Evolutionary conservation across 1,140 invertebrate genomes (phyloP), one percentile per base, ranked within the genome.

Genomic region (Ruditapes philippinarum): DNA sequence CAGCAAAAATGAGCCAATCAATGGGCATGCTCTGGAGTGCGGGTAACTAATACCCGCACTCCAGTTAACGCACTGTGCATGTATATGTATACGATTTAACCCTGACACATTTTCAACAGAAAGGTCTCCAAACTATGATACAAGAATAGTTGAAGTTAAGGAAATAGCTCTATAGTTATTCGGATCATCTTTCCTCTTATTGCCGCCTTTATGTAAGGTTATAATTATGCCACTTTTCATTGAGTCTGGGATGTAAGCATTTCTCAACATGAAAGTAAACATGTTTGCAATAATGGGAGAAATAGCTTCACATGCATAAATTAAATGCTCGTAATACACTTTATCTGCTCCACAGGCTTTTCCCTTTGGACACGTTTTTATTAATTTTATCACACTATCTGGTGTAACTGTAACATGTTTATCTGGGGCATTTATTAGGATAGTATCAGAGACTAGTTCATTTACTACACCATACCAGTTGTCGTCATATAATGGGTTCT

Each of bases 151-250:
- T n/a, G 79, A 42, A 9, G 51, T 62, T 62, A 81, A 62, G 22
- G 54, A 17, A 42, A 81, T 81, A 38, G 79, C 57, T 33, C 79
- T 14, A n/a, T 81, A 81, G 54, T 62, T 81, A 49, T 81, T 62
- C 38, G 79, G 79, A 42, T 81, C 54, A 42, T 62, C 51, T 81
- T 36, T 81, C 19, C 79, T 19, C 38, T 81, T 81, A 12, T 42
- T 60, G n/a, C 51, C 51, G 28, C 54, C 54, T 49, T 81, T 81
- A 62, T 60, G 33, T 19, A 81, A 11, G 9, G 57, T 62, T 40
- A 81, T 38, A 14, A 81, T 81, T 40, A 81, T 54, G 22, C 79
- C 79, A n/a, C 38, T 60, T 33, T 81, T 81, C 79, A 81, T 81
- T 33, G 14, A n/a, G n/a, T 36, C 51, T 9, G 79, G 54, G n/a